Evolutionary conservation across 2,888 invertebrate species (phyloP), one percentile per base, ranked within the genome.

Genomic region (Agrilus biguttatus): DNA sequence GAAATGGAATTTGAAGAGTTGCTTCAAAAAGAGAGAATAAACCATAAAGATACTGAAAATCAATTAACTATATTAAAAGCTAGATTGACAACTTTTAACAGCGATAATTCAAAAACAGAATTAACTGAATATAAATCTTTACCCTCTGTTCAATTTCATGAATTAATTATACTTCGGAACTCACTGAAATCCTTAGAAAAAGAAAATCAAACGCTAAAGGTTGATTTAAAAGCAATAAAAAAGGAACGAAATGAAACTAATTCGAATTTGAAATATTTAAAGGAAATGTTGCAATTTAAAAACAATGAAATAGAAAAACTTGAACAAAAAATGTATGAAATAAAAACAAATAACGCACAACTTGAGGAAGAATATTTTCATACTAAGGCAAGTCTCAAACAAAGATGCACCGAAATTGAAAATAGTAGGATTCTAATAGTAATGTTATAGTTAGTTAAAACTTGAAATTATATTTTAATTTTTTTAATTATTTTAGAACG

Each of bases 1-100:
- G 81, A 83, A 53, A 68, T 74, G 34, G 75, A 78, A 50, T 61
- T 80, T 33, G 77, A 78, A 50, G 73, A 73, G 40, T 62, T 75
- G 7, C 63, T 82, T 36, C 72, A 75, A 37, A 61, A 67, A 23
- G 71, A 77, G 68, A 74, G 41, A 62, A 65, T 44, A 44, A 66
- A 66, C 0, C 70, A 70, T 39, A 46, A 51, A 32, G 49, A 51
- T 1, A 42, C 64, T 7, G 66, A 68, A 48, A 48, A 50, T 5
- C 62, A 67, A 45, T 28, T 63, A 5, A 53, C 50, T 12, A 44
- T 45, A 3, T 39, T 62, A 33, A 59, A 57, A 43, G 48, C 47
- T 37, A 53, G 50, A 41, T 33, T 45, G 14, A 44, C 47, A 33
- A 47, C 42, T 23, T 39, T 44, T 13, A 48, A 43, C 37, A 45